Conservation (phyloP, 2,113 vertebrate genomes). For the Aleadryas rufinucha region DNA sequence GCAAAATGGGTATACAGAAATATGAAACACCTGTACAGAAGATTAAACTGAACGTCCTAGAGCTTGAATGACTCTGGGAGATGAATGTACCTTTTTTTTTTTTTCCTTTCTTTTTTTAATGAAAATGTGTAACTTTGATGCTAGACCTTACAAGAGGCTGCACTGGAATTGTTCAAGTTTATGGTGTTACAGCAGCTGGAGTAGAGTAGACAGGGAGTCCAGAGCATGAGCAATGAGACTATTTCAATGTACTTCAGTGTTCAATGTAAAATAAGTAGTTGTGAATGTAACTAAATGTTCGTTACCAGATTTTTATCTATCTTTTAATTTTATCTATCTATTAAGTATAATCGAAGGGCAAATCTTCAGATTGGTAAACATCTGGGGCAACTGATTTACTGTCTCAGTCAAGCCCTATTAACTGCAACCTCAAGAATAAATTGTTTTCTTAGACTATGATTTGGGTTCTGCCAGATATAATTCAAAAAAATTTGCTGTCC, state of each 20-base stretch:
- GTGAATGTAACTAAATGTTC: rapidly evolving
- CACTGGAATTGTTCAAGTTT: background rate
- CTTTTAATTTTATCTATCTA: background rate
- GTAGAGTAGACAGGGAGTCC: background rate
- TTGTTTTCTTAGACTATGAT: background rate
- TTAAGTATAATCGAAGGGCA: background rate
- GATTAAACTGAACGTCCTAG: background rate
- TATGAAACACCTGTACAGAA: conserved; percentile 28
- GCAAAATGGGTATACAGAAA: background rate
- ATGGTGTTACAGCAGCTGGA: background rate
- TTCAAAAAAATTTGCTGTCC: background rate
- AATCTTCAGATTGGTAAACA: background rate
- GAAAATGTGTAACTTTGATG: background rate
- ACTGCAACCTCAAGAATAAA: background rate
- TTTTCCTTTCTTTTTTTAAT: background rate
- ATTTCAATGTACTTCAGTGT: background rate
- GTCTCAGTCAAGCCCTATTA: background rate
- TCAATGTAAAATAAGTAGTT: background rate
- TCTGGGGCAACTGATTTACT: background rate
- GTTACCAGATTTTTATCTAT: background rate
- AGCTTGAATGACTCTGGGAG: background rate
- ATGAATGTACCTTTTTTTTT: background rate
- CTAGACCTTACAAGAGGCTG: background rate
- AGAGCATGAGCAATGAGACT: background rate
- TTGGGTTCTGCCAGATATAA: background rate